Conservation (phyloP, 2,113 vertebrate genomes). For the Cisticola juncidis region DNA sequence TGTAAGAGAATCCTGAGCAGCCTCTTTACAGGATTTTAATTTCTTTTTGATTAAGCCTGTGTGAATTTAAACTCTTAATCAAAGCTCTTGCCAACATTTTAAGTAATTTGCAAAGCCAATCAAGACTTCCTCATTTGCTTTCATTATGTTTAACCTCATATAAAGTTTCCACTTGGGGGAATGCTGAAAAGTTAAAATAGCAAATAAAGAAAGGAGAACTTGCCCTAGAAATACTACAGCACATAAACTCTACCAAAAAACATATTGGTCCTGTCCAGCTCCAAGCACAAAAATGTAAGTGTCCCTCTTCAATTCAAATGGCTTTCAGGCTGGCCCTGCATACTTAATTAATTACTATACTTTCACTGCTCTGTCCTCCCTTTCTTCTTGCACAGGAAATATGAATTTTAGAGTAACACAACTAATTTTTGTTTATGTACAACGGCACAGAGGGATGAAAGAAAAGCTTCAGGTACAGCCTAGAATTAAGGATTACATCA, state of each 20-base stretch:
- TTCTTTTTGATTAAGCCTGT: conserved; percentile 58
- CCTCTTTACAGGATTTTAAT: conserved; percentile 43
- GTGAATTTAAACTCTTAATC: conserved; percentile 47
- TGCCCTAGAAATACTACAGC: neutral
- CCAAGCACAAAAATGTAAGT: neutral
- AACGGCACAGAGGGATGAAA: neutral
- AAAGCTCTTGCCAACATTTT: conserved; percentile 47
- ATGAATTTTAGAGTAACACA: neutral
- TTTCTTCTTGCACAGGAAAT: neutral
- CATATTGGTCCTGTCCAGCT: neutral
- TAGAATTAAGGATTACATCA: neutral
- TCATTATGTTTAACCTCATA: conserved; percentile 25
- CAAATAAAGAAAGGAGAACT: conserved; percentile 44
- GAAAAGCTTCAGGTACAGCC: neutral
- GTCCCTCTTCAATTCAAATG: neutral
- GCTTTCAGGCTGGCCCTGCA: neutral
- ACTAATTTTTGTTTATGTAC: neutral
- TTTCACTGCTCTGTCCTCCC: neutral
- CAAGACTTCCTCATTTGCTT: conserved; percentile 46
- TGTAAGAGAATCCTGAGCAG: conserved; percentile 22
- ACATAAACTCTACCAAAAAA: neutral
- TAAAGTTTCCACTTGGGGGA: conserved; percentile 26
- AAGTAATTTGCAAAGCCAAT: conserved; percentile 52
- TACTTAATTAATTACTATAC: neutral
- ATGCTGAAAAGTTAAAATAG: conserved; percentile 40